Percentiles rank a stretch among this genome's conserved stretches.
Conservation (phyloP, 2,113 vertebrate species). For the Pygoscelis adeliae region DNA sequence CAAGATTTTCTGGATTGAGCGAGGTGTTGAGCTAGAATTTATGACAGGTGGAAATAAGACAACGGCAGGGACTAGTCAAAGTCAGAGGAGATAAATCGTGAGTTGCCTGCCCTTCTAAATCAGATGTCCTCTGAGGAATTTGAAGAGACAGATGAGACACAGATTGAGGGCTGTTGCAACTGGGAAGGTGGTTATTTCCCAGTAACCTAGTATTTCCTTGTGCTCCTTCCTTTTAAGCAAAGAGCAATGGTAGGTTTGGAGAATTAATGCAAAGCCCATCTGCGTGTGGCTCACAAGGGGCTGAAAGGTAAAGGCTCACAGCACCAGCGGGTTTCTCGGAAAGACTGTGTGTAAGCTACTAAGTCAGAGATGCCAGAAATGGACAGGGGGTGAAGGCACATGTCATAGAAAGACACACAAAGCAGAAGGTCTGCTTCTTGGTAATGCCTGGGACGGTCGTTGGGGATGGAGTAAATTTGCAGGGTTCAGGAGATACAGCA, state of each 20-base stretch:
- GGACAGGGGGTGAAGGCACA: background rate
- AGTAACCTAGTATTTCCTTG: background rate
- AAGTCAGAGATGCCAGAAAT: background rate
- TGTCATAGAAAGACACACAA: background rate
- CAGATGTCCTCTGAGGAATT: background rate
- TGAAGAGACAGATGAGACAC: background rate
- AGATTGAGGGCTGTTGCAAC: background rate
- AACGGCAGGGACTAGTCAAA: background rate
- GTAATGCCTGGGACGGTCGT: background rate
- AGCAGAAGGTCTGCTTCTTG: background rate
- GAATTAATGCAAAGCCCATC: background rate
- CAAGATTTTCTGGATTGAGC: background rate
- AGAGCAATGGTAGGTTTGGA: background rate
- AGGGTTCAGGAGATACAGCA: background rate
- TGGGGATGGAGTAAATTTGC: background rate
- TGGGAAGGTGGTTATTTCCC: background rate
- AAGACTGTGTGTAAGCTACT: background rate
- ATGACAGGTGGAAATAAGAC: conserved; percentile 4
- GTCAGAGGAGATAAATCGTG: background rate
- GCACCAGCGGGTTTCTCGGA: background rate
- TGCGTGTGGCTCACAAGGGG: background rate
- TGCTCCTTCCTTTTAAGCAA: background rate
- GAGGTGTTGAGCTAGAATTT: background rate
- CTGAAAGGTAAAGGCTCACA: background rate
- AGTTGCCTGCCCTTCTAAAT: background rate